Evolutionary conservation across 2,888 invertebrate genomes (phyloP).

Genomic region (Crematogaster levior): DNA sequence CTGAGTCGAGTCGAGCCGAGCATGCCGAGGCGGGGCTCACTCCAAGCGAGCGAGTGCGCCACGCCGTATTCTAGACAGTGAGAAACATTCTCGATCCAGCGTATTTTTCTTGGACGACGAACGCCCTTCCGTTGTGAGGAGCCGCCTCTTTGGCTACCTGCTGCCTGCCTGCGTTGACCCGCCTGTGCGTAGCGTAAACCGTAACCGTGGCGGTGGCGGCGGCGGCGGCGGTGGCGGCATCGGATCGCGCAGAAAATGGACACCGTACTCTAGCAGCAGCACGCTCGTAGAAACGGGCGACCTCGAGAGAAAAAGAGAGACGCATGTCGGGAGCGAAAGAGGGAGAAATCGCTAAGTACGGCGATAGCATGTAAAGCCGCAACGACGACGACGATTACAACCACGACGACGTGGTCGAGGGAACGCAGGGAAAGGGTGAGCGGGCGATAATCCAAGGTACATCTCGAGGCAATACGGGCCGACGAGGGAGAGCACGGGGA

Average conservation of each 20-base stretch:
- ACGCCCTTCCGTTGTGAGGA: conserved; percentile 30
- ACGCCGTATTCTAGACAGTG: conserved; percentile 27
- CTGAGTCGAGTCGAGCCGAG: conserved; percentile 58
- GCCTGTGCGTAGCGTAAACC: conserved; percentile 66
- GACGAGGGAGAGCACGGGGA: conserved; percentile 51
- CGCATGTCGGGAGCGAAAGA: conserved; percentile 54
- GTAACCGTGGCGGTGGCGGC: conserved; percentile 34
- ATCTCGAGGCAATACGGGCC: conserved; percentile 29
- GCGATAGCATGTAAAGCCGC: conserved; percentile 46
- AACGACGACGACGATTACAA: conserved; percentile 42
- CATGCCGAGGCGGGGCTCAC: conserved; percentile 76
- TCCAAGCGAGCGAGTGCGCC: conserved; percentile 58
- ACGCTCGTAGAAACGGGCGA: conserved; percentile 35
- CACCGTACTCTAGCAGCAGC: conserved; percentile 72
- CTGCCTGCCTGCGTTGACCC: conserved; percentile 26
- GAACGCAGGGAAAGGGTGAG: conserved; percentile 60
- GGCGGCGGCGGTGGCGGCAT: conserved; percentile 18
- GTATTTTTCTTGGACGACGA: conserved; percentile 51
- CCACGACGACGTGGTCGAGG: conserved; percentile 49
- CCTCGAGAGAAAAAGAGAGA: conserved; percentile 47
- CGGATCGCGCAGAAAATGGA: conserved; percentile 81
- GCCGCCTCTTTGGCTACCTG: conserved; percentile 32
- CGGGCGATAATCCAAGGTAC: conserved; percentile 55
- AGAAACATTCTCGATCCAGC: conserved; percentile 53
- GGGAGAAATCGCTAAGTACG: conserved; percentile 46